phyloP scores from a whole-genome alignment of 2,797 vertebrate genomes.

The Sphenopsis melanotis region DNA sequence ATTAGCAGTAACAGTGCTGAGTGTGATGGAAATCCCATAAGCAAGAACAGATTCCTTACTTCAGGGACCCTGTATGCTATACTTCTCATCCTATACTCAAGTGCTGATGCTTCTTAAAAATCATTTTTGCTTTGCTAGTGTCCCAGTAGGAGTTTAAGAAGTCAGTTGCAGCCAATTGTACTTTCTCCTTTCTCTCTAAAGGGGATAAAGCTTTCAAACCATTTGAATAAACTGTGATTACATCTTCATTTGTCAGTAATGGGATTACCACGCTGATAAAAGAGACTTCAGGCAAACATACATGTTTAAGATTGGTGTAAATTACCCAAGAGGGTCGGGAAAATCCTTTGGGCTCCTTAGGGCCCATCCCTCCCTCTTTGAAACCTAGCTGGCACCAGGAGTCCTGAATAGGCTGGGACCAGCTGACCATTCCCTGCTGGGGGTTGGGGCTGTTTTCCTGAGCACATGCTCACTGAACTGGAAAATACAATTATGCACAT shows the following conservation, averaged over 20 bases:
- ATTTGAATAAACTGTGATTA: slow-evolving; percentile 77
- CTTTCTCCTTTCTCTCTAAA: slow-evolving; percentile 64
- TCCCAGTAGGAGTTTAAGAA: slow-evolving; percentile 69
- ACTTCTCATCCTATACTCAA: not conserved
- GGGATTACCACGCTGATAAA: slow-evolving; percentile 84
- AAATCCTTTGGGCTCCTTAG: slow-evolving; percentile 58
- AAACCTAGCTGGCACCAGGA: slow-evolving; percentile 52
- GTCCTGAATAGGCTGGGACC: slow-evolving; percentile 59
- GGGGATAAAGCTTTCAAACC: slow-evolving; percentile 73
- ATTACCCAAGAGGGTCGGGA: slow-evolving; percentile 73
- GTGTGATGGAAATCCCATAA: not conserved
- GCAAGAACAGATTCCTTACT: not conserved
- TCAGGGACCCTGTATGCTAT: not conserved
- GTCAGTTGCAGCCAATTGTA: slow-evolving; percentile 70
- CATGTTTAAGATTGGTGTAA: slow-evolving; percentile 77
- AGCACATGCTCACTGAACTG: slow-evolving; percentile 73
- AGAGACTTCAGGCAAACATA: slow-evolving; percentile 73
- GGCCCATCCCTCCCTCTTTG: slow-evolving; percentile 45
- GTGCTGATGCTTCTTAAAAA: not conserved
- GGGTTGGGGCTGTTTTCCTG: slow-evolving; percentile 50
- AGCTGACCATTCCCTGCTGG: slow-evolving; percentile 68
- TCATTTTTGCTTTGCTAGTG: not conserved
- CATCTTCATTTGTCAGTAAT: slow-evolving; percentile 88
- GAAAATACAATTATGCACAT: slow-evolving; percentile 87
- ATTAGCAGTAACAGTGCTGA: not conserved